These are phyloP conservation scores for Pangasius krempfi DNA, from an alignment of 2,797 vertebrate species.

Conservation along the genomic window DNA sequence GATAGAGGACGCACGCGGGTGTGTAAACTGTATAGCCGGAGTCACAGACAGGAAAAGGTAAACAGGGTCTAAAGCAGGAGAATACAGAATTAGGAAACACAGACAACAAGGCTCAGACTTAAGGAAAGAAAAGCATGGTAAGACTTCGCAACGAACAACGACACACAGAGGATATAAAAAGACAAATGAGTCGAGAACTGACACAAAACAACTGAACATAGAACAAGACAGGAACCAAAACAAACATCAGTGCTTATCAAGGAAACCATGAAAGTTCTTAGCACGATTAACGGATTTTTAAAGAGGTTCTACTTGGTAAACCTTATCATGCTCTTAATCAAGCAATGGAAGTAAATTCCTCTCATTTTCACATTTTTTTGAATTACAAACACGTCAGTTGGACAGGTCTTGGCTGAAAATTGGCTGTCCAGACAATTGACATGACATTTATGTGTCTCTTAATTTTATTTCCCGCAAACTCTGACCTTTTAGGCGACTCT, in stretches of 20 bases:
- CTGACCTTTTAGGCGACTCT: slow-evolving; percentile 22
- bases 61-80: not conserved
- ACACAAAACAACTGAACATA: not conserved
- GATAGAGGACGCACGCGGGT: not conserved
- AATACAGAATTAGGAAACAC: not conserved
- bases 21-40: no score
- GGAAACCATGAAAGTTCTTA: not conserved
- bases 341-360: not conserved
- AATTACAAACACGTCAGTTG: not conserved
- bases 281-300: not conserved
- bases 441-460: slow-evolving; percentile 1
- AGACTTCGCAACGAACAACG: not conserved
- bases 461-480: slow-evolving; percentile 5
- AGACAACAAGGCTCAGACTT: not conserved
- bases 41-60: not conserved
- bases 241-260: no score
- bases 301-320: not conserved
- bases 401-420: not conserved
- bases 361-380: not conserved
- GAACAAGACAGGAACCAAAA: not conserved
- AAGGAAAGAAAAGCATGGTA: not conserved
- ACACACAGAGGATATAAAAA: not conserved
- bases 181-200: not conserved
- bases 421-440: not conserved
- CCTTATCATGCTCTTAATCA: not conserved